phyloP scores from a whole-genome alignment of 53 echinoderm and acorn worm genomes.

The Zoroaster sp. region DNA sequence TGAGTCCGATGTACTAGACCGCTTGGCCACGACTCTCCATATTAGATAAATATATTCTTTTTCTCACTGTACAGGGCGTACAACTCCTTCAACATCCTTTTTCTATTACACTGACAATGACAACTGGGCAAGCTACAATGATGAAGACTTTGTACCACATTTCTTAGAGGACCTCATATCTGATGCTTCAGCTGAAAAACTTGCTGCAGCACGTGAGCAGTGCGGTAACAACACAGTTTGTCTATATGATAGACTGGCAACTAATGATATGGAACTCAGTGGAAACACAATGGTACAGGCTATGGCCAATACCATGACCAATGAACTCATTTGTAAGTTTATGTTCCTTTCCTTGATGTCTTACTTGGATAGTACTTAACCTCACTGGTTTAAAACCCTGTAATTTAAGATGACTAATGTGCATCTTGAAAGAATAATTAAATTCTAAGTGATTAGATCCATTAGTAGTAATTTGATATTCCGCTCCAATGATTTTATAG shows the following conservation, averaged over 20 bases:
- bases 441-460: too few species aligned
- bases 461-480: too few species aligned
- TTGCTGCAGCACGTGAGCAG: background rate
- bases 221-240: conserved; percentile 58
- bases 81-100: background rate
- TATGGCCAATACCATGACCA: background rate
- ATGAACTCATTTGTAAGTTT: background rate
- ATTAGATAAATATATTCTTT: background rate
- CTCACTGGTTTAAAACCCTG: too few species aligned
- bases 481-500: too few species aligned
- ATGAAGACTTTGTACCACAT: conserved; percentile 11
- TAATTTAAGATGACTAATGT: too few species aligned
- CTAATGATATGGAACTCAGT: conserved; percentile 49
- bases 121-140: conserved; percentile 48
- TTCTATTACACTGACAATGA: conserved; percentile 41
- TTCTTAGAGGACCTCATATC: conserved; percentile 42
- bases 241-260: conserved; percentile 64
- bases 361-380: too few species aligned
- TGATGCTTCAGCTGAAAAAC: background rate
- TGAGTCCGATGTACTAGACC: too few species aligned
- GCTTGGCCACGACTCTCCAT: too few species aligned
- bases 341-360: too few species aligned
- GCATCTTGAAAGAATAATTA: too few species aligned
- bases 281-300: conserved; percentile 33
- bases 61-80: conserved; percentile 51